These are phyloP conservation scores for Chamaetylas fuelleborni DNA, from an alignment of 2,113 vertebrate genomes.

Conservation along the genomic window DNA sequence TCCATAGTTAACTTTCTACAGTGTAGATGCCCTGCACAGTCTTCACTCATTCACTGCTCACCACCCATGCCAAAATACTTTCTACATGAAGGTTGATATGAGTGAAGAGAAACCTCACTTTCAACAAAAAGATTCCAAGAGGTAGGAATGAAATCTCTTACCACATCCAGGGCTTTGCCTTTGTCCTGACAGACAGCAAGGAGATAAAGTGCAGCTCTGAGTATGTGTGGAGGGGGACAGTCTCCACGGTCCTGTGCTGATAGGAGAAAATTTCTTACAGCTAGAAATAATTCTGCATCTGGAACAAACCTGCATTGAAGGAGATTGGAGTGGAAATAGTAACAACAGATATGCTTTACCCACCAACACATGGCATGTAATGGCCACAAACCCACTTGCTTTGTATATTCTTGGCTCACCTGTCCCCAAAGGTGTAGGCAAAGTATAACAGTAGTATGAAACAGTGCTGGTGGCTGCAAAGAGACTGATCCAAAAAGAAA, in stretches of 20 bases:
- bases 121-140: background rate
- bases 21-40: background rate
- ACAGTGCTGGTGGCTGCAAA: constrained; percentile 80
- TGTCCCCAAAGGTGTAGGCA: constrained; percentile 82
- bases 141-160: constrained; percentile 52
- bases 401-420: constrained; percentile 69
- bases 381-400: background rate
- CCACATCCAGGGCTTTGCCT: constrained; percentile 74
- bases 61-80: background rate
- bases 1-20: constrained; percentile 17
- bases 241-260: constrained; percentile 79
- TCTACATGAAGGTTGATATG: background rate
- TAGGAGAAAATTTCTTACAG: constrained; percentile 77
- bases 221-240: constrained; percentile 60
- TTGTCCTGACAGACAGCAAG: constrained; percentile 84
- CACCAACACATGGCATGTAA: background rate
- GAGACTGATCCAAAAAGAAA: constrained; percentile 69
- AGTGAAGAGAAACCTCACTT: background rate
- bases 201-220: constrained; percentile 86
- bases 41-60: background rate
- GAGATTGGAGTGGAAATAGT: background rate
- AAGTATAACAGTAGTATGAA: constrained; percentile 82
- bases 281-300: constrained; percentile 81
- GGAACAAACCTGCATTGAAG: constrained; percentile 82
- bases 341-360: background rate